Conservation (phyloP, 1,140 invertebrate genomes). For the Rhagoletis zephyria region DNA sequence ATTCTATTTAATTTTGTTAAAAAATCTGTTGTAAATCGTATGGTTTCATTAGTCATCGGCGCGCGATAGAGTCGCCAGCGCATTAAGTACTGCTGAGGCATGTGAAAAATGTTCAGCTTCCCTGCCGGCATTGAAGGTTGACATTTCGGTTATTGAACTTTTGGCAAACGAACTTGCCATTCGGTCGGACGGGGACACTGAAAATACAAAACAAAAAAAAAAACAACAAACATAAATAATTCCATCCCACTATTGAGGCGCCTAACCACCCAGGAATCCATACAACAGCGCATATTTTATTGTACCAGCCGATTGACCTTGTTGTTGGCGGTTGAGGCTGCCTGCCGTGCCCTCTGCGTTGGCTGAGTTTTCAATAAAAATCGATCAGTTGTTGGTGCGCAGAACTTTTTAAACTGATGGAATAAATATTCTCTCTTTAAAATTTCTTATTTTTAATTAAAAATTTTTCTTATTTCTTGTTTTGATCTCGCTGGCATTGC, state of each 20-base stretch:
- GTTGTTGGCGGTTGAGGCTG: not conserved
- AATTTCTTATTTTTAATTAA: not conserved
- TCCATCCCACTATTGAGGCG: not conserved
- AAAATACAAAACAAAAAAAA: not conserved
- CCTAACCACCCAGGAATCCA: not conserved
- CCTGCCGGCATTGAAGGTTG: conserved; percentile 12
- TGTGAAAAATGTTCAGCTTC: not conserved
- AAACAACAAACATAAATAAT: not conserved
- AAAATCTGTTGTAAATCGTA: conserved; percentile 35
- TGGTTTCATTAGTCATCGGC: not conserved
- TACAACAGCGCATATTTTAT: not conserved
- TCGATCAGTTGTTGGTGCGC: not conserved
- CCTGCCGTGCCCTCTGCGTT: not conserved
- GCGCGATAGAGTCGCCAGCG: not conserved
- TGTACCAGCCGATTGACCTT: not conserved
- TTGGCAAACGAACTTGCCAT: not conserved
- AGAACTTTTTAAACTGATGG: no score
- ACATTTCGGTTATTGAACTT: conserved; percentile 34
- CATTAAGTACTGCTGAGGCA: not conserved
- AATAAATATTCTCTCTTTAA: not conserved
- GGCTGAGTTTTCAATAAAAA: not conserved
- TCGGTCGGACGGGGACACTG: not conserved
- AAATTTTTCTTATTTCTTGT: not conserved
- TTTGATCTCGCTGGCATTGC: conserved; percentile 15
- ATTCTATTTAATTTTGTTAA: conserved; percentile 6